A percentile compares a stretch with the other conserved stretches of the same genome.
These are phyloP conservation scores for Anabas testudineus DNA, from an alignment of 2,797 vertebrate species.

Conservation along the genomic window DNA sequence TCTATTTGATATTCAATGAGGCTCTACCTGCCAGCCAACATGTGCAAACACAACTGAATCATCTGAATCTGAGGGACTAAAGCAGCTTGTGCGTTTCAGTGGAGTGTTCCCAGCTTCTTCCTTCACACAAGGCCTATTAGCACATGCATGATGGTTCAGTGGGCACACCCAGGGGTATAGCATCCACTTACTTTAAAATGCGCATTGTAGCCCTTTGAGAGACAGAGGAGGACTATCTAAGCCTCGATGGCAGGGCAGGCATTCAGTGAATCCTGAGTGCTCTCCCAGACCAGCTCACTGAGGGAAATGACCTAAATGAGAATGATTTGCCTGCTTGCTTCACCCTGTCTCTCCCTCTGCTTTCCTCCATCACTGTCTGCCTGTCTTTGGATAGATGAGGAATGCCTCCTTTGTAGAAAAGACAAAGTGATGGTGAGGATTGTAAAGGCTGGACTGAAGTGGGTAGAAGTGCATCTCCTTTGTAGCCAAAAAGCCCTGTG, in stretches of 20 bases:
- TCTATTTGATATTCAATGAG: conserved; percentile 27
- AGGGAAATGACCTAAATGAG: conserved; percentile 62
- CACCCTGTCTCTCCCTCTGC: conserved; percentile 15
- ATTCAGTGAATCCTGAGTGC: conserved; percentile 59
- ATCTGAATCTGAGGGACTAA: conserved; percentile 9
- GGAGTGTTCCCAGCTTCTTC: conserved; percentile 16
- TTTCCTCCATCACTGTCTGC: conserved; percentile 25
- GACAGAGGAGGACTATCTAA: conserved; percentile 36
- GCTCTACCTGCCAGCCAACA: neutral
- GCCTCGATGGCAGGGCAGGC: conserved; percentile 31
- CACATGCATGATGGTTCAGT: conserved; percentile 19
- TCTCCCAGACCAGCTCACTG: conserved; percentile 43
- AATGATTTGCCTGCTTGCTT: conserved; percentile 39
- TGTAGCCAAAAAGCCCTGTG: conserved; percentile 26
- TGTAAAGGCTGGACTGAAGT: neutral
- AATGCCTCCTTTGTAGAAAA: conserved; percentile 22
- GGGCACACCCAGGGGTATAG: conserved; percentile 32
- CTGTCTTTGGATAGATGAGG: conserved; percentile 24
- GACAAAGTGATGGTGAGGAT: conserved; percentile 1
- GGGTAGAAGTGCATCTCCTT: conserved; percentile 23
- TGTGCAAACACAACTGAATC: conserved; percentile 3
- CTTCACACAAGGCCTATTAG: conserved; percentile 25
- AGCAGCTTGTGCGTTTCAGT: neutral
- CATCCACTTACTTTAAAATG: conserved; percentile 54
- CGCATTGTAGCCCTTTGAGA: conserved; percentile 43